Percentiles rank a stretch among this genome's conserved stretches.
phyloP scores from a whole-genome alignment of 2,113 vertebrate genomes.

The Paramisgurnus dabryanus region DNA sequence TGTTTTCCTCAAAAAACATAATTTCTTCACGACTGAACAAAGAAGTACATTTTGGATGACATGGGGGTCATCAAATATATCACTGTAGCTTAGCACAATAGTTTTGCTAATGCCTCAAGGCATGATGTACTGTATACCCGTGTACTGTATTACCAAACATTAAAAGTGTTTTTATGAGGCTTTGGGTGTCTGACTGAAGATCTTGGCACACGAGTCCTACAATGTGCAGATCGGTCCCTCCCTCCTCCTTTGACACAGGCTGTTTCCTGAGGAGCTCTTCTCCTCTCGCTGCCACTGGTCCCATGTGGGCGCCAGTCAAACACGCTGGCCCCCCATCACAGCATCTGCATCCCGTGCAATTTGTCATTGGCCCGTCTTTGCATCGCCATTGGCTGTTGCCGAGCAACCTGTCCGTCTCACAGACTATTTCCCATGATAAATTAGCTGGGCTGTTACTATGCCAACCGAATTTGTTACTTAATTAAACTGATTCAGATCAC shows the following conservation, averaged over 20 bases:
- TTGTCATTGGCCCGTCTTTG: constrained; percentile 79
- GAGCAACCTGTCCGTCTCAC: constrained; percentile 88
- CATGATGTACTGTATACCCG: background rate
- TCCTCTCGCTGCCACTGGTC: constrained; percentile 50
- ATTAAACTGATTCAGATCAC: constrained; percentile 92
- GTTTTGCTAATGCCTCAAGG: too few species aligned
- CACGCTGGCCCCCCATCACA: constrained; percentile 67
- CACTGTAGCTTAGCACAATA: too few species aligned
- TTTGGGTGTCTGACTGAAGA: constrained; percentile 46
- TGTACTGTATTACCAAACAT: constrained; percentile 37
- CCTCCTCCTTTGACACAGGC: constrained; percentile 61
- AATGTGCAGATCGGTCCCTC: constrained; percentile 43
- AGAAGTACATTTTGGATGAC: too few species aligned
- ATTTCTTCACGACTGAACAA: too few species aligned
- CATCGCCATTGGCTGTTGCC: constrained; percentile 87
- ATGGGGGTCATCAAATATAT: too few species aligned
- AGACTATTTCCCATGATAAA: constrained; percentile 90
- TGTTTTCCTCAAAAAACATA: too few species aligned
- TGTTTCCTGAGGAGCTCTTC: constrained; percentile 45
- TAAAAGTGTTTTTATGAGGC: constrained; percentile 47
- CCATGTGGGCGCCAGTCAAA: constrained; percentile 70
- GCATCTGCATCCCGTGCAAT: constrained; percentile 82
- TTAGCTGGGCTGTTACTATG: constrained; percentile 92
- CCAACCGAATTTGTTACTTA: constrained; percentile 96
- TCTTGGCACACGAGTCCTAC: constrained; percentile 46